Conservation (phyloP, 2,797 vertebrate genomes). For the Sebastes oblongus region DNA sequence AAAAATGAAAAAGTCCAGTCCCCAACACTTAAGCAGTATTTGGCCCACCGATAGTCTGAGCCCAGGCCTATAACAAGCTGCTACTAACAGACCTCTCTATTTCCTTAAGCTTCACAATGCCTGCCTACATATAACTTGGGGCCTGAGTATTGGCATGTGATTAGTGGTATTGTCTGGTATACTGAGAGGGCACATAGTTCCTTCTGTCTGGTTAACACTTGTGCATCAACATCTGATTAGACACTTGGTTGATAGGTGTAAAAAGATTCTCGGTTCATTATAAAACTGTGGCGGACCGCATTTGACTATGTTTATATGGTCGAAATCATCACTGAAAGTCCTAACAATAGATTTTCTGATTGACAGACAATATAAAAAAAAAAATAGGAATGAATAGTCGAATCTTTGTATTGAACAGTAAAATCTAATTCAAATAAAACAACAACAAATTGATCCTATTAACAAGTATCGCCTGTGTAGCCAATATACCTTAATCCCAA, state of each 20-base stretch:
- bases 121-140: constrained; percentile 26
- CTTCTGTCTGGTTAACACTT: constrained; percentile 12
- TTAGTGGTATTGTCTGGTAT: constrained; percentile 32
- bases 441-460: neutral
- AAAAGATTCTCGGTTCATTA: too few relatives aligned
- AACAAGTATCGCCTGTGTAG: neutral
- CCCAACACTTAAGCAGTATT: constrained; percentile 19
- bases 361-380: too few relatives aligned
- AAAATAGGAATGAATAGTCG: too few relatives aligned
- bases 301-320: too few relatives aligned
- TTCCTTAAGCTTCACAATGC: constrained; percentile 26
- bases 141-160: constrained; percentile 47
- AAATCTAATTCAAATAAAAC: too few relatives aligned
- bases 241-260: neutral
- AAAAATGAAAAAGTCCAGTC: constrained; percentile 15
- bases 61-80: neutral
- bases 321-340: too few relatives aligned
- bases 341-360: accelerated
- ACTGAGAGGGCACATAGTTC: constrained; percentile 21
- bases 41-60: constrained; percentile 18
- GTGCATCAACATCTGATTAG: constrained; percentile 6
- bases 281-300: too few relatives aligned
- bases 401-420: too few relatives aligned
- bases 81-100: constrained; percentile 6
- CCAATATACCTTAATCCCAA: neutral